Conservation (phyloP, 2,888 invertebrate genomes). For the Parnassius mnemosyne region DNA sequence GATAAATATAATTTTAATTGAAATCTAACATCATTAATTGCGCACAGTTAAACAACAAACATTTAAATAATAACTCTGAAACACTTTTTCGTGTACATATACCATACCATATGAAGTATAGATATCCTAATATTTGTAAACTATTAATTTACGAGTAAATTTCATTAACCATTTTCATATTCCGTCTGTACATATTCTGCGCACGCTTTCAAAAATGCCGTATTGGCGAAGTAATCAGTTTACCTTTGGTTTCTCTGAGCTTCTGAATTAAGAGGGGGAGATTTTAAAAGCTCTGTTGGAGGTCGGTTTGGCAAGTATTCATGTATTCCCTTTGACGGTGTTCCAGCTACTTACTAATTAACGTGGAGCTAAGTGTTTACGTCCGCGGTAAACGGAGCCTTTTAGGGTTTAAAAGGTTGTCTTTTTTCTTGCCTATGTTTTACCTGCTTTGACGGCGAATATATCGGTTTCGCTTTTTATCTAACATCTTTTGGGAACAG, state of each 20-base stretch:
- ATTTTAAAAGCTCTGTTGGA: conserved; percentile 75
- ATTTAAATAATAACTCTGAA: too few species aligned
- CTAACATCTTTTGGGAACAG: conserved; percentile 62
- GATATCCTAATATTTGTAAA: not conserved
- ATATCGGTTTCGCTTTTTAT: conserved; percentile 69
- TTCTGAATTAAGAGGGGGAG: conserved; percentile 67
- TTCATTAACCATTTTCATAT: conserved; percentile 30
- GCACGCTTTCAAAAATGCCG: conserved; percentile 53
- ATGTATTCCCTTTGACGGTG: conserved; percentile 80
- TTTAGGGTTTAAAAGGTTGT: conserved; percentile 76
- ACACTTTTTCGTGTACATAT: too few species aligned
- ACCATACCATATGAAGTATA: too few species aligned
- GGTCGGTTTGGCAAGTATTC: conserved; percentile 74
- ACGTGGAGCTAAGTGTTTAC: conserved; percentile 78
- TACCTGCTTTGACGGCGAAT: conserved; percentile 68
- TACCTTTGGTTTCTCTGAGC: conserved; percentile 74
- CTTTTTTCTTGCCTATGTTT: conserved; percentile 64
- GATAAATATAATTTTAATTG: too few species aligned
- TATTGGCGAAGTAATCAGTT: conserved; percentile 74
- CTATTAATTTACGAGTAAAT: conserved; percentile 18
- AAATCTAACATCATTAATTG: too few species aligned
- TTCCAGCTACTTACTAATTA: conserved; percentile 79
- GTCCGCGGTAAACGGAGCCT: conserved; percentile 79
- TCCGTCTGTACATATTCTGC: conserved; percentile 44
- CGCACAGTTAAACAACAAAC: too few species aligned